These are phyloP conservation scores for Scomber colias DNA, from an alignment of 2,113 vertebrate genomes.

Conservation along the genomic window DNA sequence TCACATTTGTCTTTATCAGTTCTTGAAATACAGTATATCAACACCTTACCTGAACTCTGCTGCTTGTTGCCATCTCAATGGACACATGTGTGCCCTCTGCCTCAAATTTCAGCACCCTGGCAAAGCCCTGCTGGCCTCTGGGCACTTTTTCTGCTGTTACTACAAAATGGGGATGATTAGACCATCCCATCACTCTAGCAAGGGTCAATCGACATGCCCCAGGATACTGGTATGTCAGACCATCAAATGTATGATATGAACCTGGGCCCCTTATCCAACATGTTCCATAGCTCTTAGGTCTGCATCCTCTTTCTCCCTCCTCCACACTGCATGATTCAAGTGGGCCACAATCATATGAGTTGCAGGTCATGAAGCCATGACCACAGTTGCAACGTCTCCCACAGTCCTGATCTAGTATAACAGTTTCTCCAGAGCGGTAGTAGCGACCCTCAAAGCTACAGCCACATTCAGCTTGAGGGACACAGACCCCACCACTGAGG, in stretches of 20 bases:
- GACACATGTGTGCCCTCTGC: conserved; percentile 56
- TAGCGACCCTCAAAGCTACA: conserved; percentile 74
- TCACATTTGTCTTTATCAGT: too few species aligned
- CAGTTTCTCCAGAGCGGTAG: conserved; percentile 68
- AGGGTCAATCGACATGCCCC: conserved; percentile 72
- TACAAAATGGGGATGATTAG: conserved; percentile 39
- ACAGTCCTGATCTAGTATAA: conserved; percentile 66
- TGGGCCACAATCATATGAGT: conserved; percentile 42
- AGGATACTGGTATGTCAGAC: conserved; percentile 68
- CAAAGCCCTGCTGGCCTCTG: conserved; percentile 47
- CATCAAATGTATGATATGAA: conserved; percentile 76
- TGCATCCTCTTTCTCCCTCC: conserved; percentile 65
- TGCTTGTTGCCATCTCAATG: conserved; percentile 41
- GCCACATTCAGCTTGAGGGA: conserved; percentile 73
- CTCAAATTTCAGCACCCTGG: conserved; percentile 50
- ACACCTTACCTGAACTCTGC: conserved; percentile 67
- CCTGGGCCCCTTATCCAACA: conserved; percentile 67
- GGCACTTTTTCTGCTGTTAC: conserved; percentile 71
- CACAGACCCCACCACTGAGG: conserved; percentile 68
- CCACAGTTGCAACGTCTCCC: conserved; percentile 66
- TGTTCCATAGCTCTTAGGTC: conserved; percentile 50
- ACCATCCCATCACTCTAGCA: conserved; percentile 57
- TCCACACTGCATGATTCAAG: conserved; percentile 52
- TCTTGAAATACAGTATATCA: too few species aligned
- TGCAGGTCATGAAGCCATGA: conserved; percentile 65